Conservation (phyloP, 1,140 invertebrate genomes). For the Cataglyphis hispanica region DNA sequence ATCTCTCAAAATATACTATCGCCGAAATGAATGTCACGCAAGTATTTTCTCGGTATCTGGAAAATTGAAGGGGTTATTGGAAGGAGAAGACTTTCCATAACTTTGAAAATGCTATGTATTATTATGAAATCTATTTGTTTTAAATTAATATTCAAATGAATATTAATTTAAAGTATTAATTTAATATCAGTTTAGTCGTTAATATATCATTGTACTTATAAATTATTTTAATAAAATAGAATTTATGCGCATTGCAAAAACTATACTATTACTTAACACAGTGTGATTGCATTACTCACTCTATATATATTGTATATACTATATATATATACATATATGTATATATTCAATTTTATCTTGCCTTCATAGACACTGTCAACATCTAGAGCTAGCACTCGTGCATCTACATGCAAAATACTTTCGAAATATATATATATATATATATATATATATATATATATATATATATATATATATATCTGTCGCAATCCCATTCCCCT, state of each 20-base stretch:
- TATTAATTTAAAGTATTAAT: background rate
- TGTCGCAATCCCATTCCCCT: background rate
- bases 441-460: too few relatives aligned
- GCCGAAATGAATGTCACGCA: conserved; percentile 10
- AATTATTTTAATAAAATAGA: conserved; percentile 17
- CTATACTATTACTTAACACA: conserved; percentile 6
- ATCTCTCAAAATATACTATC: conserved; percentile 21
- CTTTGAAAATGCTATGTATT: background rate
- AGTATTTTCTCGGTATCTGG: conserved; percentile 22
- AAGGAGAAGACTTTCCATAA: background rate
- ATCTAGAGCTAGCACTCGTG: background rate
- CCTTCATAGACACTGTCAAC: background rate
- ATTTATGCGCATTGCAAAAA: background rate
- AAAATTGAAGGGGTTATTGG: background rate
- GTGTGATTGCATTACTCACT: background rate
- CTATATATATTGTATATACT: background rate
- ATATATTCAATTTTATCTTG: background rate
- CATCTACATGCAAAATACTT: background rate
- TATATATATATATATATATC: too few relatives aligned
- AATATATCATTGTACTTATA: background rate
- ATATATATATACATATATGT: background rate
- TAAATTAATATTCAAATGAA: background rate
- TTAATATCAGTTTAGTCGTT: background rate
- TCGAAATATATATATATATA: too few relatives aligned
- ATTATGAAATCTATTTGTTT: background rate